Conservation (phyloP, 2,888 invertebrate genomes). For the Drosophila emarginata region DNA sequence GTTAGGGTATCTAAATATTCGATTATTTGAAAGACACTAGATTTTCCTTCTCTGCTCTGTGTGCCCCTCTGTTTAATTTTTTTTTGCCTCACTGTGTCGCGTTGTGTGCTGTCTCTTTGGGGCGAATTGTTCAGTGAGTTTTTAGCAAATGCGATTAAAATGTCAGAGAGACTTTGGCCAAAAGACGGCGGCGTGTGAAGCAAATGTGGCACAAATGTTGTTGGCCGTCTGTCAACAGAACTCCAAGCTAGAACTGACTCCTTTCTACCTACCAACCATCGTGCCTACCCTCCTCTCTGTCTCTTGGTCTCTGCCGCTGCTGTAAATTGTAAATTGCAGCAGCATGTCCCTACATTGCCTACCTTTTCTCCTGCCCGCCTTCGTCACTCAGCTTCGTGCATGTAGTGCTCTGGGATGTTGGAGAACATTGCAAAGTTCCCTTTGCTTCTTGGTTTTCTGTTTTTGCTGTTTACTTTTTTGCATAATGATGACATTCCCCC, state of each 20-base stretch:
- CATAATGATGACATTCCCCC: slow-evolving; percentile 80
- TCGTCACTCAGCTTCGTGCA: too few species aligned
- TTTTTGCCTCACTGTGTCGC: slow-evolving; percentile 5
- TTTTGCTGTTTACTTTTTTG: slow-evolving; percentile 40
- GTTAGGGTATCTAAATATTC: slow-evolving; percentile 21
- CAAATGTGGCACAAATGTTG: slow-evolving; percentile 72
- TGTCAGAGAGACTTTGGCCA: slow-evolving; percentile 64
- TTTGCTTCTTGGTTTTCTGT: slow-evolving; percentile 16
- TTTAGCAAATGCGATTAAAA: slow-evolving; percentile 82
- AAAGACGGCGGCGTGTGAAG: slow-evolving; percentile 69
- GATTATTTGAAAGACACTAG: background rate
- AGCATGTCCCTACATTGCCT: slow-evolving; percentile 31
- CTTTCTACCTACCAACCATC: background rate
- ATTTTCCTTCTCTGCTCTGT: background rate
- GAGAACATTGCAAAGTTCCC: background rate
- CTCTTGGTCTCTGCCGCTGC: background rate
- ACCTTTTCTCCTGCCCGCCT: slow-evolving; percentile 15
- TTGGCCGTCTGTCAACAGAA: slow-evolving; percentile 65
- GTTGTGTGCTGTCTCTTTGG: slow-evolving; percentile 2
- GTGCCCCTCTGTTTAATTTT: slow-evolving; percentile 9
- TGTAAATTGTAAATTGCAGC: slow-evolving; percentile 61
- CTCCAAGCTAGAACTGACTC: slow-evolving; percentile 30
- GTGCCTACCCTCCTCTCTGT: background rate
- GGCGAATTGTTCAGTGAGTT: slow-evolving; percentile 81
- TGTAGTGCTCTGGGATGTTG: background rate